Evolutionary conservation across 2,797 vertebrate genomes (phyloP).

Genomic region (Furcifer pardalis): DNA sequence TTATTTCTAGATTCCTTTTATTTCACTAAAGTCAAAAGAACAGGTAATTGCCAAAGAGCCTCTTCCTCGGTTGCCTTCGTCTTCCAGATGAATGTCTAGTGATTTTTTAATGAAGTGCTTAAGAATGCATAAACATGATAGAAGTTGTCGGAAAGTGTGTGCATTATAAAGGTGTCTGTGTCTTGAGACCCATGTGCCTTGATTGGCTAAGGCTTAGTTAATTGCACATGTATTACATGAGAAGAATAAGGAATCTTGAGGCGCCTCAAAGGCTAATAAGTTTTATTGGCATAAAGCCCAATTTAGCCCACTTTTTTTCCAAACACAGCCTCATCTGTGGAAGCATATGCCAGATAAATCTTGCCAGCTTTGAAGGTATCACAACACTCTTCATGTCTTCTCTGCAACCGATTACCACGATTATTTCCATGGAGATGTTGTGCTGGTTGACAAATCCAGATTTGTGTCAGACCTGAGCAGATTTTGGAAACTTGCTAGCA

Average conservation of each 20-base stretch:
- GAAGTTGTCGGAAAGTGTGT: neutral
- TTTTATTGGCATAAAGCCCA: too few species aligned
- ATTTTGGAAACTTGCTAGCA: neutral
- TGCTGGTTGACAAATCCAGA: neutral
- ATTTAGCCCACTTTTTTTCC: too few species aligned
- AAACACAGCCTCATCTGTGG: too few species aligned
- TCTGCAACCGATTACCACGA: too few species aligned
- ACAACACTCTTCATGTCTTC: too few species aligned
- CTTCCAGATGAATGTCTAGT: neutral
- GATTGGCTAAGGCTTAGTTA: too few species aligned
- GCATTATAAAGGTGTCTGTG: neutral
- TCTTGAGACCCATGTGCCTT: neutral
- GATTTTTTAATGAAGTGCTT: neutral
- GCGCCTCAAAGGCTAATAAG: too few species aligned
- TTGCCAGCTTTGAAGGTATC: too few species aligned
- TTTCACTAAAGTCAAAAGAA: constrained; percentile 2
- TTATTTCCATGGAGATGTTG: too few species aligned
- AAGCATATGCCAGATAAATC: too few species aligned
- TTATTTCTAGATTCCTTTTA: neutral
- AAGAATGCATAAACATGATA: neutral
- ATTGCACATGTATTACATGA: too few species aligned
- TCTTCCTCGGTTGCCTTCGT: neutral
- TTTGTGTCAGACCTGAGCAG: neutral
- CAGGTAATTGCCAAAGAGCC: neutral
- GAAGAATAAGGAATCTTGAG: too few species aligned